These are phyloP conservation scores for Phallusia fumigata DNA, from an alignment of 23 tunicate genomes.

Conservation along the genomic window DNA sequence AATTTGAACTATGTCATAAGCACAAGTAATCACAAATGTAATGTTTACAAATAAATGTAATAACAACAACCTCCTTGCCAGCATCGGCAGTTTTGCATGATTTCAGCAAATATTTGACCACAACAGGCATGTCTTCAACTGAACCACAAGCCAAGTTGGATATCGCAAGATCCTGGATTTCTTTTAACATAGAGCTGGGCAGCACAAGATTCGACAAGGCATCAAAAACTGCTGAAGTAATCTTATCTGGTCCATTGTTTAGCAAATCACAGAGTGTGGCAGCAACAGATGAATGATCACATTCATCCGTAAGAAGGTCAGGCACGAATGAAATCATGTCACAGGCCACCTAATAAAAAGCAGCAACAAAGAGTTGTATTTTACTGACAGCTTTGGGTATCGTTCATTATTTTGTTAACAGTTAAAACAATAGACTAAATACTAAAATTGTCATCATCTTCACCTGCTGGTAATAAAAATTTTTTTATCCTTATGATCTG, in stretches of 20 bases:
- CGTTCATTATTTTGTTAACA: too few species aligned
- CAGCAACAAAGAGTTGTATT: background rate
- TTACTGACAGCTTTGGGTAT: background rate
- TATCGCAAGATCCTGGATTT: conserved; percentile 47
- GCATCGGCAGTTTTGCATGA: conserved; percentile 37
- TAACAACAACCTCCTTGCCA: conserved; percentile 32
- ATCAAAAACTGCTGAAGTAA: conserved; percentile 66
- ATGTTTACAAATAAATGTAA: background rate
- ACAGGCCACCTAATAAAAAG: conserved; percentile 40
- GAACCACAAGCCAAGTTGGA: conserved; percentile 38
- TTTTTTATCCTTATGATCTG: too few species aligned
- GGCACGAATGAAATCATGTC: conserved; percentile 64
- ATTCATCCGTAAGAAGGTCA: conserved; percentile 50
- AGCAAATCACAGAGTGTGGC: conserved; percentile 43
- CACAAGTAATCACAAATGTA: background rate
- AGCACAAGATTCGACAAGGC: conserved; percentile 62
- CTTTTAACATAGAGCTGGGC: conserved; percentile 14
- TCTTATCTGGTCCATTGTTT: conserved; percentile 40
- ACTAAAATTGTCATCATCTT: too few species aligned
- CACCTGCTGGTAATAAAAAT: too few species aligned
- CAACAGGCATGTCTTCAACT: conserved; percentile 50
- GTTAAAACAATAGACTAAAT: too few species aligned
- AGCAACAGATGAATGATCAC: conserved; percentile 52
- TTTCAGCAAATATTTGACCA: conserved; percentile 69
- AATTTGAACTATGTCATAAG: too few species aligned